Conservation (phyloP, 2,888 invertebrate genomes). For the Blastobasis lacticolella region DNA sequence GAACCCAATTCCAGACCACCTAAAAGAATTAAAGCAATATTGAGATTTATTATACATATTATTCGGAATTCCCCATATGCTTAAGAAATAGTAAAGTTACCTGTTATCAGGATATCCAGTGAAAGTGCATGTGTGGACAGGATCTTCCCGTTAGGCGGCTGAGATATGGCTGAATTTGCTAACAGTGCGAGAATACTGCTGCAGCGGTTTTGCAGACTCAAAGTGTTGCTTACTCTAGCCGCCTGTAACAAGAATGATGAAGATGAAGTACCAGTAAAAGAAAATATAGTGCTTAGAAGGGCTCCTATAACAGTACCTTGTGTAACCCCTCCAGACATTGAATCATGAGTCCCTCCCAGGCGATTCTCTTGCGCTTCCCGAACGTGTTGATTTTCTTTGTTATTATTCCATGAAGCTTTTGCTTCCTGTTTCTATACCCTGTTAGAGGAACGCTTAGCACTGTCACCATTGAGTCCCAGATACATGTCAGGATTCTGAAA, state of each 20-base stretch:
- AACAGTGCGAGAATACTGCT: slow-evolving; percentile 91
- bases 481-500: slow-evolving; percentile 85
- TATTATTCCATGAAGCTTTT: slow-evolving; percentile 68
- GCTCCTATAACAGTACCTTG: slow-evolving; percentile 74
- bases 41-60: neutral
- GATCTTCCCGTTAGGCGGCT: slow-evolving; percentile 82
- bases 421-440: slow-evolving; percentile 56
- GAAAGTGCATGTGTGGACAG: slow-evolving; percentile 93
- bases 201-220: slow-evolving; percentile 92
- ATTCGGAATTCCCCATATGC: neutral
- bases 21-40: slow-evolving; percentile 8
- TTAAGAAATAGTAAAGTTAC: slow-evolving; percentile 23
- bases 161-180: slow-evolving; percentile 91
- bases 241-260: slow-evolving; percentile 67
- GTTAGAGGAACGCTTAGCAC: slow-evolving; percentile 87
- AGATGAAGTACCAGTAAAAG: neutral
- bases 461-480: slow-evolving; percentile 93
- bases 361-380: slow-evolving; percentile 56
- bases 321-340: slow-evolving; percentile 92
- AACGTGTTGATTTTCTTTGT: slow-evolving; percentile 71
- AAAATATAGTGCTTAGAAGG: neutral
- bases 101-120: slow-evolving; percentile 90
- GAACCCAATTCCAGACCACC: slow-evolving; percentile 93
- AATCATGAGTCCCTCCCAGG: slow-evolving; percentile 84
- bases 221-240: slow-evolving; percentile 89